These are phyloP conservation scores for Cryptocephalus primarius DNA, from an alignment of 2,888 invertebrate species.

Conservation along the genomic window DNA sequence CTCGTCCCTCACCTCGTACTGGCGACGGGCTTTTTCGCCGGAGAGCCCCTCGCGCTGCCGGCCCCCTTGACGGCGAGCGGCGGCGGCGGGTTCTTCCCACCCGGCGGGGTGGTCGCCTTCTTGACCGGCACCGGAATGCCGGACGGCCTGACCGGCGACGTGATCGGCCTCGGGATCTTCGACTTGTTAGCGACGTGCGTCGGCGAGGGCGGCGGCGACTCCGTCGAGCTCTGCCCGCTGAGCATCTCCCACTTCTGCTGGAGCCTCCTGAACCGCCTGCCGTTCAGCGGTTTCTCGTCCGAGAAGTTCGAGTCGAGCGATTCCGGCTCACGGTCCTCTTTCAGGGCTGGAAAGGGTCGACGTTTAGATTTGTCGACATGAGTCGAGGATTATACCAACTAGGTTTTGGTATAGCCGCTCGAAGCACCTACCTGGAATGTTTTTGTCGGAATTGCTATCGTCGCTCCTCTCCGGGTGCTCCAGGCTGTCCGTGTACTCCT, in stretches of 20 bases:
- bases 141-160: constrained; percentile 57
- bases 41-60: constrained; percentile 15
- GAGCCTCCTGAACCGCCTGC: constrained; percentile 60
- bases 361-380: neutral
- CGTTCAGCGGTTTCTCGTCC: constrained; percentile 40
- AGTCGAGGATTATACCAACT: too few relatives aligned
- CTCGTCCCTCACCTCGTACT: constrained; percentile 20
- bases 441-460: constrained; percentile 15
- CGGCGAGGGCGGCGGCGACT: constrained; percentile 34
- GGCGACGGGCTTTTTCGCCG: constrained; percentile 14
- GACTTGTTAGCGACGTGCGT: constrained; percentile 42
- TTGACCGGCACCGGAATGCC: constrained; percentile 45
- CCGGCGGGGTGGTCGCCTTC: constrained; percentile 30
- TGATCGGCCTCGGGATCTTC: constrained; percentile 64
- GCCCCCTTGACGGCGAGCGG: constrained; percentile 4
- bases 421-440: constrained; percentile 3
- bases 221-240: constrained; percentile 43
- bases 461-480: constrained; percentile 38
- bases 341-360: constrained; percentile 5
- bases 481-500: constrained; percentile 64
- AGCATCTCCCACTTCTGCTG: constrained; percentile 76
- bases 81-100: constrained; percentile 1
- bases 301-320: constrained; percentile 32
- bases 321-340: constrained; percentile 27
- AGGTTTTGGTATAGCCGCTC: too few relatives aligned